Evolutionary conservation across 37 sponge, comb jelly and placozoan genomes (phyloP).

Genomic region (Haliclona indistincta): DNA sequence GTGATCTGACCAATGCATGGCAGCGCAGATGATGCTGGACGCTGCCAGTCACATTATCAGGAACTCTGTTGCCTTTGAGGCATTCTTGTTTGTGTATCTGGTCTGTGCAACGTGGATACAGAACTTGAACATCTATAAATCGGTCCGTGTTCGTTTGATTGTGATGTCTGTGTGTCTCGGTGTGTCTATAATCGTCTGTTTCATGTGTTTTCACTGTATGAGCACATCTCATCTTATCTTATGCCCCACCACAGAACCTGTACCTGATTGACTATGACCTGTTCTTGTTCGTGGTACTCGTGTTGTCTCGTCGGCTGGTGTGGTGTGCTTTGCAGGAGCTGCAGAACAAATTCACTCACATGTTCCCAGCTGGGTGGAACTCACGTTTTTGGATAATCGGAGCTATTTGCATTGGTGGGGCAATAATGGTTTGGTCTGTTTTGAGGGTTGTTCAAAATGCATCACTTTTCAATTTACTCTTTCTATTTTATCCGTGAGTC

Average conservation of each 20-base stretch:
- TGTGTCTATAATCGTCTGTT: neutral
- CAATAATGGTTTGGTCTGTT: slow-evolving; percentile 37
- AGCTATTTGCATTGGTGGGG: neutral
- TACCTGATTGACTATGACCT: slow-evolving; percentile 60
- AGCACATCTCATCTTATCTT: neutral
- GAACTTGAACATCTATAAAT: slow-evolving; percentile 79
- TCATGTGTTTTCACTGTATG: neutral
- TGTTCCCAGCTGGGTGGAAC: slow-evolving; percentile 2
- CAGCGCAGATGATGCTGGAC: too few relatives aligned
- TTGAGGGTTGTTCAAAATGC: slow-evolving; percentile 49
- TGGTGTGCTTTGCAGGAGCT: slow-evolving; percentile 44
- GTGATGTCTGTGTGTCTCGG: neutral
- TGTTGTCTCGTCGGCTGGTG: slow-evolving; percentile 56
- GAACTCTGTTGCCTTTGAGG: slow-evolving; percentile 56
- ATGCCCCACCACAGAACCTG: slow-evolving; percentile 47
- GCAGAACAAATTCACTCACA: neutral
- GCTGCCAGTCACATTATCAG: slow-evolving; percentile 65
- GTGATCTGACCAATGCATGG: too few relatives aligned
- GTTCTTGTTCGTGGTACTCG: slow-evolving; percentile 43
- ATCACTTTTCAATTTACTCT: slow-evolving; percentile 72
- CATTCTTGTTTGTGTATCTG: slow-evolving; percentile 62
- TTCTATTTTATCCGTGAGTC: slow-evolving; percentile 82
- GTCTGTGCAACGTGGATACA: slow-evolving; percentile 49
- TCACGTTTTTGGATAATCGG: neutral
- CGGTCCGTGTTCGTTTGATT: slow-evolving; percentile 21